Percentiles rank a stretch among this genome's conserved stretches.
Conservation (phyloP, 2,888 invertebrate species). For the Microdon myrmicae region DNA sequence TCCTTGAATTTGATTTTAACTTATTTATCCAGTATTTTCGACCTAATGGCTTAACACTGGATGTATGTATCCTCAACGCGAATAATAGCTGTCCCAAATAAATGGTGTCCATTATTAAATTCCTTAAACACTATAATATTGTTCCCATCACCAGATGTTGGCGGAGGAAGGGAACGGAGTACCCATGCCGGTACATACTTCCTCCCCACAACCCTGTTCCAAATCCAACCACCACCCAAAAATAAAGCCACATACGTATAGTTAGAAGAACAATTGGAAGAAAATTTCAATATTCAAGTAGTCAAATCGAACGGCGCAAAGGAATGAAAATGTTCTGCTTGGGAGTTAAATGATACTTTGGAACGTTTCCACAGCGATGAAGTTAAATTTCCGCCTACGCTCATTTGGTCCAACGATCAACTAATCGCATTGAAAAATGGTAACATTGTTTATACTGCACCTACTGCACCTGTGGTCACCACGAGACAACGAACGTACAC, state of each 20-base stretch:
- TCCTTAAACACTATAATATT: too few relatives aligned
- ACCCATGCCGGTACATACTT: too few relatives aligned
- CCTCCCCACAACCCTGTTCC: too few relatives aligned
- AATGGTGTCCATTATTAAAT: too few relatives aligned
- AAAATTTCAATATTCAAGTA: conserved; percentile 85
- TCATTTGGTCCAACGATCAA: conserved; percentile 63
- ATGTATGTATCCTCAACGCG: too few relatives aligned
- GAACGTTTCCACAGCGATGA: conserved; percentile 84
- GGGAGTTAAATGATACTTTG: conserved; percentile 82
- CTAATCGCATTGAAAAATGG: conserved; percentile 66
- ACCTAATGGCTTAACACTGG: too few relatives aligned
- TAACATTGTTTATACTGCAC: conserved; percentile 67
- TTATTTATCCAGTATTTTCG: too few relatives aligned
- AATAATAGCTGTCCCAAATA: too few relatives aligned
- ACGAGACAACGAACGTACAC: conserved; percentile 72
- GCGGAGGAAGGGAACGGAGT: too few relatives aligned
- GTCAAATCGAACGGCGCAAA: conserved; percentile 81
- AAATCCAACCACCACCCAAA: conserved; percentile 71
- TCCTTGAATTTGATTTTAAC: too few relatives aligned
- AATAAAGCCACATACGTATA: conserved; percentile 90
- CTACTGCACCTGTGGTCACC: conserved; percentile 57
- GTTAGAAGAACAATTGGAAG: conserved; percentile 86
- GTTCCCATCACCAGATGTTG: too few relatives aligned
- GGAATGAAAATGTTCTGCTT: conserved; percentile 74
- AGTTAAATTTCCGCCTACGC: conserved; percentile 78